A percentile compares a stretch with the other conserved stretches of the same genome.
These are phyloP conservation scores for Phortica magna DNA, from an alignment of 2,888 invertebrate species.

Conservation along the genomic window DNA sequence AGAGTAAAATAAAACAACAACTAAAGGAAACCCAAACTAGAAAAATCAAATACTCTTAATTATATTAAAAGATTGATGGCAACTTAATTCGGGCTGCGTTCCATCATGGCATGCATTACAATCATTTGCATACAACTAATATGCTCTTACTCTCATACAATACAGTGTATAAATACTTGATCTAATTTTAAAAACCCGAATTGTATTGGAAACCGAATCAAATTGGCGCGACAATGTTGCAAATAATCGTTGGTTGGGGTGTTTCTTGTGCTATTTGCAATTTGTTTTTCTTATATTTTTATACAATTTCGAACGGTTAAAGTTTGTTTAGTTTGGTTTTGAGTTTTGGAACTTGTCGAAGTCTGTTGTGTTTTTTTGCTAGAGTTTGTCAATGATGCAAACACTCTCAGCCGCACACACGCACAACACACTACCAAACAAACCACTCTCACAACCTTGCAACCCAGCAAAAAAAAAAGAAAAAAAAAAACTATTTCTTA, in stretches of 20 bases:
- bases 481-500: neutral
- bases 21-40: neutral
- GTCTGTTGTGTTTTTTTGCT: neutral
- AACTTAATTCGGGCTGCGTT: too few relatives aligned
- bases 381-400: slow-evolving; percentile 2
- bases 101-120: too few relatives aligned
- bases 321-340: neutral
- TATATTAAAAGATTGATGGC: neutral
- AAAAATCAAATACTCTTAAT: neutral
- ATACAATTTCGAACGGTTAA: neutral
- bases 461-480: neutral
- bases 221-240: slow-evolving; percentile 10
- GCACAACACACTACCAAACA: neutral
- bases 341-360: neutral
- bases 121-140: too few relatives aligned
- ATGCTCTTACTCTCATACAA: neutral
- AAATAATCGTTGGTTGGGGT: neutral
- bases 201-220: slow-evolving; percentile 1
- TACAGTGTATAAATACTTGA: slow-evolving; percentile 4
- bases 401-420: neutral
- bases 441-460: neutral
- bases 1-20: too few relatives aligned
- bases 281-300: neutral
- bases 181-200: slow-evolving; percentile 25
- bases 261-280: neutral